A percentile compares a stretch with the other conserved stretches of the same genome.
Conservation (phyloP, 2,113 vertebrate genomes). For the Calidris pugnax region DNA sequence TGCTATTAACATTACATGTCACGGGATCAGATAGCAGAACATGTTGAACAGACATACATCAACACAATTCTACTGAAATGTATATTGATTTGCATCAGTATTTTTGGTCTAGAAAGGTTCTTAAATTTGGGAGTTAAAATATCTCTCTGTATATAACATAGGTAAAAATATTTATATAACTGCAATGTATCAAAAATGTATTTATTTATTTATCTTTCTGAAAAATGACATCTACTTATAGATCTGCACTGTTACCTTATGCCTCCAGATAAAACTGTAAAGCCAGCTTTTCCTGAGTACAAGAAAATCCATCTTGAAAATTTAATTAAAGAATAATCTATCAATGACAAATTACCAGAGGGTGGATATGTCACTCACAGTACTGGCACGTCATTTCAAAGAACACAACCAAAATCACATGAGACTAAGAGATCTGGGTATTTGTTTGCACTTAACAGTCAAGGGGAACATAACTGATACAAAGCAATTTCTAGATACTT, state of each 20-base stretch:
- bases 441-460: conserved; percentile 66
- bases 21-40: not conserved
- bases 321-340: conserved; percentile 62
- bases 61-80: not conserved
- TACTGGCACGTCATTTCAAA: conserved; percentile 42
- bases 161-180: not conserved
- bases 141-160: not conserved
- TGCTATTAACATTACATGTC: conserved; percentile 9
- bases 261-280: not conserved
- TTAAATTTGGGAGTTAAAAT: not conserved
- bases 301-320: conserved; percentile 51
- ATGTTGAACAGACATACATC: not conserved
- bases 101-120: not conserved
- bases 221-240: not conserved
- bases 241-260: not conserved
- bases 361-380: conserved; percentile 48
- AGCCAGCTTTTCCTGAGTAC: not conserved
- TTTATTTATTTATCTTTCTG: not conserved
- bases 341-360: conserved; percentile 53
- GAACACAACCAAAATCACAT: conserved; percentile 19
- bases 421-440: conserved; percentile 26
- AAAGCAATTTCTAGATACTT: conserved; percentile 19
- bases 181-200: not conserved
- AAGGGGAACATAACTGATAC: conserved; percentile 22
- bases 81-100: not conserved